phyloP scores from a whole-genome alignment of 2,888 invertebrate genomes.

The Melipona bicolor region DNA sequence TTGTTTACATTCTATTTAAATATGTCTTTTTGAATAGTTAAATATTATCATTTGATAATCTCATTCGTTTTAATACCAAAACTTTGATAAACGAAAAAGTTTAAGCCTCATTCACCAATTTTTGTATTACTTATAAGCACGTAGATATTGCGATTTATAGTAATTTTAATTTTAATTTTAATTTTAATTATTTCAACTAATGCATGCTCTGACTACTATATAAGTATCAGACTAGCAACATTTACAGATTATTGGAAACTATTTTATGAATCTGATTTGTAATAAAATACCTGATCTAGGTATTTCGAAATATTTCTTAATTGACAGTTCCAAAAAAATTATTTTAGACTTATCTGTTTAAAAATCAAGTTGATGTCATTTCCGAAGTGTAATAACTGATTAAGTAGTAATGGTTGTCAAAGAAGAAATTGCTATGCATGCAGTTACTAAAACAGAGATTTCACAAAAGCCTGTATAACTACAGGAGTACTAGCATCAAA shows the following conservation, averaged over 20 bases:
- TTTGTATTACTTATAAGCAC: constrained; percentile 11
- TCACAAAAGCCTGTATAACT: constrained; percentile 88
- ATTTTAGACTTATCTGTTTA: not conserved
- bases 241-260: constrained; percentile 25
- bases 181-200: constrained; percentile 35
- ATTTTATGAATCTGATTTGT: constrained; percentile 8
- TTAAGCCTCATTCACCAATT: not conserved
- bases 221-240: constrained; percentile 36
- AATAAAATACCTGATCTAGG: not conserved
- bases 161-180: constrained; percentile 3
- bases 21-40: constrained; percentile 1
- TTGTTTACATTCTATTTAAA: not conserved
- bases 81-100: constrained; percentile 2
- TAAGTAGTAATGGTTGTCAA: constrained; percentile 35
- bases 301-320: constrained; percentile 30
- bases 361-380: constrained; percentile 20
- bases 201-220: constrained; percentile 32
- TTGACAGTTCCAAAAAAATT: constrained; percentile 28
- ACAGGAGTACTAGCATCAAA: constrained; percentile 88
- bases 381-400: constrained; percentile 27
- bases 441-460: constrained; percentile 74
- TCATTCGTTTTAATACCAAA: constrained; percentile 8
- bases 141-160: not conserved
- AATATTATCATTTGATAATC: constrained; percentile 7
- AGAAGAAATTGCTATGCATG: constrained; percentile 12